Percentiles rank a stretch among this genome's conserved stretches.
Conservation (phyloP, 2,113 vertebrate species). For the Petromus typicus region DNA sequence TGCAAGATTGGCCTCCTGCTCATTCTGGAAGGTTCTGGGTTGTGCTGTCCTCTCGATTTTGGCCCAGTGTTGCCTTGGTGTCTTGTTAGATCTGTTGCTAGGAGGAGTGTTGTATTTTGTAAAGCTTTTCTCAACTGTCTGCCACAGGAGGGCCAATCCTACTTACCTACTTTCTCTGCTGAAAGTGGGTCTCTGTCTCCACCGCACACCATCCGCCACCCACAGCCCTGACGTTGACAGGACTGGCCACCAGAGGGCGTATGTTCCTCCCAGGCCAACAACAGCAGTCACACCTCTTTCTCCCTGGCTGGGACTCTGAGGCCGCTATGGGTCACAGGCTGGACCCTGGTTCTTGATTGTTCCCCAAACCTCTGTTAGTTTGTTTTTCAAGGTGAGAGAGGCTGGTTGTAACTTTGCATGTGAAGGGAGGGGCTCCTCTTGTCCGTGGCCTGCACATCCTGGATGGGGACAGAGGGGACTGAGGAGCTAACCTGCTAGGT, state of each 20-base stretch:
- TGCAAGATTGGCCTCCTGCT: neutral
- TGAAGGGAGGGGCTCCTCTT: neutral
- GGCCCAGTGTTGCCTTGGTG: neutral
- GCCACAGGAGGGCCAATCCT: neutral
- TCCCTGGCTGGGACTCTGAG: neutral
- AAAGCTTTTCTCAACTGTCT: neutral
- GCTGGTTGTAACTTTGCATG: neutral
- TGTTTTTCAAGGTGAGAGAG: neutral
- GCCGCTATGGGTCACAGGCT: neutral
- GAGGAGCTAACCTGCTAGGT: neutral
- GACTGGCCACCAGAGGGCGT: fast-evolving
- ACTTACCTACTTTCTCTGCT: neutral
- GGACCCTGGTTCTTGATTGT: neutral
- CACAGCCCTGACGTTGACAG: neutral
- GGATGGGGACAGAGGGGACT: fast-evolving
- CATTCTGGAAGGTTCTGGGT: neutral
- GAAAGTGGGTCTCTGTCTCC: neutral
- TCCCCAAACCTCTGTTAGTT: neutral
- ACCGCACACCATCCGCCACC: fast-evolving
- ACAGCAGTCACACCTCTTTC: neutral
- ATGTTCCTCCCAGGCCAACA: neutral
- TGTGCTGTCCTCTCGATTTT: neutral
- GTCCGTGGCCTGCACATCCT: fast-evolving
- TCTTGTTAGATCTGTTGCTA: neutral
- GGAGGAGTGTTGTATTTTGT: neutral